Evolutionary conservation across 2,797 vertebrate species (phyloP).

Genomic region (Pangasius mekongensis): DNA sequence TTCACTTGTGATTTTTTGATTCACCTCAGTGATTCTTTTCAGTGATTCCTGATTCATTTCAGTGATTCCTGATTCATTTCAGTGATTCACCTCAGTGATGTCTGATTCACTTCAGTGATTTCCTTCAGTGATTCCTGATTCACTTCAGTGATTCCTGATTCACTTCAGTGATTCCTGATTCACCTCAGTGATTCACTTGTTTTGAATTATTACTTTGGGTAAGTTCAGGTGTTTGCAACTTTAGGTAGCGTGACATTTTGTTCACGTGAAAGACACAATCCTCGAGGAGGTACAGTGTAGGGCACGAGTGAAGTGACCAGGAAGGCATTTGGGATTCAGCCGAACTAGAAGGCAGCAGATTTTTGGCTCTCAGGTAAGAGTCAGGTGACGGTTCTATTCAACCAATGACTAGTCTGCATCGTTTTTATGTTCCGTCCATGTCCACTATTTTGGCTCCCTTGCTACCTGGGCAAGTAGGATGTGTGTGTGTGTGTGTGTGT

Average conservation of each 20-base stretch:
- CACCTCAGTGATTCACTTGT: neutral
- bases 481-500: slow-evolving; percentile 13
- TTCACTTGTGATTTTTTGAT: too few species aligned
- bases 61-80: too few species aligned
- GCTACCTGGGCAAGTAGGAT: too few species aligned
- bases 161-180: neutral
- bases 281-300: neutral
- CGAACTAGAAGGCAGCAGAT: neutral
- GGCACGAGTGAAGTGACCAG: neutral
- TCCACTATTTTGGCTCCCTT: neutral
- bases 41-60: too few species aligned
- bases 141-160: neutral
- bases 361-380: neutral
- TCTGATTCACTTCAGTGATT: too few species aligned
- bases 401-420: neutral
- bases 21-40: neutral
- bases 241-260: neutral
- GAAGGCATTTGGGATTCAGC: neutral
- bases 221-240: neutral
- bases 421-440: too few species aligned
- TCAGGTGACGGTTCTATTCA: neutral
- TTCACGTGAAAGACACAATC: neutral
- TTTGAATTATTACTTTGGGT: too few species aligned
- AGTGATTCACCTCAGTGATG: too few species aligned
- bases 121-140: too few species aligned